Evolutionary conservation across 1,140 invertebrate genomes (phyloP).

Genomic region (Acromyrmex charruanus): DNA sequence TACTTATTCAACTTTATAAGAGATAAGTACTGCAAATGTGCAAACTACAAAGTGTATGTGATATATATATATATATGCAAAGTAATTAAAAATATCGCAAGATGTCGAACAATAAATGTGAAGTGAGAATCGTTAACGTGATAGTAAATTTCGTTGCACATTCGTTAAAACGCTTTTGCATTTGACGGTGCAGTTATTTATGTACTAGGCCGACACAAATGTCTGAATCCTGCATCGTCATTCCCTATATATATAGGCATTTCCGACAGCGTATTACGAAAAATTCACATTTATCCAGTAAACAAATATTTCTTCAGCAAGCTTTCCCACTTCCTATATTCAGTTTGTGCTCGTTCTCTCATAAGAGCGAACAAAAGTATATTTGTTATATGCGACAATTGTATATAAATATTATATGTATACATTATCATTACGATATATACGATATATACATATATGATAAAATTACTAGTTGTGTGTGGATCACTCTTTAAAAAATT

Average conservation of each 20-base stretch:
- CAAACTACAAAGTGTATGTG: background rate
- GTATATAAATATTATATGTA: background rate
- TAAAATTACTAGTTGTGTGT: no score
- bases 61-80: background rate
- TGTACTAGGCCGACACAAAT: slow-evolving; percentile 73
- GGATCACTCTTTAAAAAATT: no score
- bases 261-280: slow-evolving; percentile 25
- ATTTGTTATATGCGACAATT: slow-evolving; percentile 13
- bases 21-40: background rate
- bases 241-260: background rate
- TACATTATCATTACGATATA: background rate
- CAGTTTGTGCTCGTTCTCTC: background rate
- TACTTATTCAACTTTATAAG: slow-evolving; percentile 27
- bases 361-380: slow-evolving; percentile 6
- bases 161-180: slow-evolving; percentile 72
- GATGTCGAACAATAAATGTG: slow-evolving; percentile 52
- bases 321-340: background rate
- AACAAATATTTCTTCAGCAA: slow-evolving; percentile 62
- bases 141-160: slow-evolving; percentile 74
- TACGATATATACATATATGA: no score
- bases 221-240: slow-evolving; percentile 38
- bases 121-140: slow-evolving; percentile 69
- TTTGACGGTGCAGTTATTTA: slow-evolving; percentile 76
- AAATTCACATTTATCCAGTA: slow-evolving; percentile 55
- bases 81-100: slow-evolving; percentile 76